phyloP scores from a whole-genome alignment of 2,888 invertebrate genomes.

The Mongoloraphidia duomilia region DNA sequence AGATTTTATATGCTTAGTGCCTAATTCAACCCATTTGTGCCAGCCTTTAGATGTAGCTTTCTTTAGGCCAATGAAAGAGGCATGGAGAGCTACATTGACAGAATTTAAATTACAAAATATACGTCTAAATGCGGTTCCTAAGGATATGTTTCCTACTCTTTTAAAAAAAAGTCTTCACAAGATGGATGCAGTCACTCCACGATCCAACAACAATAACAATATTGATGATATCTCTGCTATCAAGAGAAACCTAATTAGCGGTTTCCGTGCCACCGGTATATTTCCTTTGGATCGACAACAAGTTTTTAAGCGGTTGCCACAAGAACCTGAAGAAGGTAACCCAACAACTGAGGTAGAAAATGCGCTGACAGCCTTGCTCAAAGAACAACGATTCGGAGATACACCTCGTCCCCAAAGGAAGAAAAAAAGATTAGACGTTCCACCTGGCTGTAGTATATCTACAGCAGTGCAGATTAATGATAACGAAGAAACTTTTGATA shows the following conservation, averaged over 20 bases:
- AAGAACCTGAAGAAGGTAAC: background rate
- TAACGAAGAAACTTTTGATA: background rate
- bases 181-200: constrained; percentile 1
- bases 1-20: constrained; percentile 2
- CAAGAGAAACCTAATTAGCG: constrained; percentile 5
- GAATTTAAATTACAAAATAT: too few species aligned
- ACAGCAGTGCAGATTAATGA: background rate
- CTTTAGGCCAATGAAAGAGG: constrained; percentile 1
- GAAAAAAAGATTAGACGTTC: background rate
- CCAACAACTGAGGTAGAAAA: background rate
- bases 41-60: constrained; percentile 6
- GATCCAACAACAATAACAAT: background rate
- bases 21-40: constrained; percentile 3
- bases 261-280: constrained; percentile 4
- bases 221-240: background rate
- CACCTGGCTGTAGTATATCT: constrained; percentile 4
- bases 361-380: constrained; percentile 1
- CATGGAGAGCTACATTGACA: constrained; percentile 2
- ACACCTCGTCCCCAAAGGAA: constrained; percentile 1
- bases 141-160: constrained; percentile 2
- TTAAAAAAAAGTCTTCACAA: constrained; percentile 4
- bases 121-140: background rate
- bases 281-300: constrained; percentile 1
- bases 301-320: constrained; percentile 3
- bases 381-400: constrained; percentile 1